Conservation (phyloP, 2,888 invertebrate genomes). For the Aromia moschata region DNA sequence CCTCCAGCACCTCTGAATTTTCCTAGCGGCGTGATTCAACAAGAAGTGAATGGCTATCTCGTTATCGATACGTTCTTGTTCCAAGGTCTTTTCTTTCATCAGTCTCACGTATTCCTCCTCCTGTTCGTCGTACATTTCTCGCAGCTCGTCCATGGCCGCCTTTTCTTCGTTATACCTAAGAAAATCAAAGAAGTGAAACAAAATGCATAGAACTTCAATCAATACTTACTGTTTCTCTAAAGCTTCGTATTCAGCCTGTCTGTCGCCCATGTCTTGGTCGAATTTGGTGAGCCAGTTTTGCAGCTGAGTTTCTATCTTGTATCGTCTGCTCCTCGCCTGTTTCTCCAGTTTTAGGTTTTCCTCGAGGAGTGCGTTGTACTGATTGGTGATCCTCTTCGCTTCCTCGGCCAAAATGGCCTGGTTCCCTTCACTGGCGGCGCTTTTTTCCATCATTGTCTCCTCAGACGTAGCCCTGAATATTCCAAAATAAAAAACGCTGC, state of each 20-base stretch:
- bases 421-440: slow-evolving; percentile 63
- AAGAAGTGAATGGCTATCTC: slow-evolving; percentile 60
- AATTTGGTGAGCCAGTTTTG: slow-evolving; percentile 69
- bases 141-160: slow-evolving; percentile 61
- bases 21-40: slow-evolving; percentile 52
- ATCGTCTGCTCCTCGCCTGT: slow-evolving; percentile 65
- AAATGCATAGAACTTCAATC: not conserved
- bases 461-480: slow-evolving; percentile 46
- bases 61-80: slow-evolving; percentile 66
- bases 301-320: slow-evolving; percentile 69
- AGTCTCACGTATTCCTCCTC: slow-evolving; percentile 66
- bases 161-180: slow-evolving; percentile 65
- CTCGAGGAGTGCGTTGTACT: slow-evolving; percentile 63
- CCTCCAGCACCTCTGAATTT: slow-evolving; percentile 60
- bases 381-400: slow-evolving; percentile 61
- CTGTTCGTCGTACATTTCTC: slow-evolving; percentile 66
- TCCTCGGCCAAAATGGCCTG: slow-evolving; percentile 66
- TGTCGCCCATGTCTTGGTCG: slow-evolving; percentile 69
- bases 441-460: slow-evolving; percentile 65
- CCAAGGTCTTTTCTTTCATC: slow-evolving; percentile 70
- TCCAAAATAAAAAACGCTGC: not conserved
- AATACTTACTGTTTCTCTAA: slow-evolving; percentile 57
- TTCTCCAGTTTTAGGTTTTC: slow-evolving; percentile 67
- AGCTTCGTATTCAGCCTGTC: slow-evolving; percentile 67
- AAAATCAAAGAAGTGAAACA: too few relatives aligned